phyloP scores from a whole-genome alignment of 2,888 invertebrate species.

The Drosophila algonquin region DNA sequence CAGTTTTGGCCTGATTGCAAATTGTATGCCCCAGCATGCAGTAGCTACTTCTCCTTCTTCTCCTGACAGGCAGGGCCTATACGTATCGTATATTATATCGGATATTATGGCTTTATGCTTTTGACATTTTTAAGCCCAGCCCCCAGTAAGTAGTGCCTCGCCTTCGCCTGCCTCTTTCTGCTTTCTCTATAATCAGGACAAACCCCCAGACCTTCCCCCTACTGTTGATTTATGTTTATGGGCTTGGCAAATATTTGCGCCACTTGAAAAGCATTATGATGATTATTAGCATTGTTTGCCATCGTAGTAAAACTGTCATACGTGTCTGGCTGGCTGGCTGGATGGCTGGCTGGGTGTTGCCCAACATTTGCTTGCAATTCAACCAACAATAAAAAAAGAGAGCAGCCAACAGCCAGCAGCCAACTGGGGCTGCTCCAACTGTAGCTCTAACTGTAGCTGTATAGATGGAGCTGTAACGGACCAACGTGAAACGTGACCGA shows the following conservation, averaged over 20 bases:
- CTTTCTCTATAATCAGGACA: conserved; percentile 1
- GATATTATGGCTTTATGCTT: conserved; percentile 37
- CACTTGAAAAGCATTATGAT: conserved; percentile 66
- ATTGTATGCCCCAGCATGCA: conserved; percentile 24
- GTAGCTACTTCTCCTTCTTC: not conserved
- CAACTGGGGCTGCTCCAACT: not conserved
- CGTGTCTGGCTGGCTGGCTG: conserved; percentile 63
- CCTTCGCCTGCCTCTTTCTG: too few relatives aligned
- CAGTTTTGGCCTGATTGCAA: conserved; percentile 55
- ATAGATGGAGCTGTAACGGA: conserved; percentile 44
- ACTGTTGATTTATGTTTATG: conserved; percentile 69
- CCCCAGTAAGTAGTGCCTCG: not conserved
- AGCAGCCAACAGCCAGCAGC: conserved; percentile 4
- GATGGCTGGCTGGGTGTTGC: conserved; percentile 53
- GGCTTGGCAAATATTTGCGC: conserved; percentile 66
- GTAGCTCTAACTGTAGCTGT: conserved; percentile 24
- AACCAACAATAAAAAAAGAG: conserved; percentile 40
- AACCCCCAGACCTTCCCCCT: conserved; percentile 13
- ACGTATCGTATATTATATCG: conserved; percentile 28
- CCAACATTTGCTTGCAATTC: conserved; percentile 53
- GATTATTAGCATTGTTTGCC: conserved; percentile 74
- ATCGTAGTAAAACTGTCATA: conserved; percentile 67
- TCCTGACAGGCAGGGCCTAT: too few relatives aligned
- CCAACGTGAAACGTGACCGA: conserved; percentile 66
- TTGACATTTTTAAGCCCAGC: conserved; percentile 37